phyloP scores from a whole-genome alignment of 2,888 invertebrate species.

The Drosophila subquinaria region DNA sequence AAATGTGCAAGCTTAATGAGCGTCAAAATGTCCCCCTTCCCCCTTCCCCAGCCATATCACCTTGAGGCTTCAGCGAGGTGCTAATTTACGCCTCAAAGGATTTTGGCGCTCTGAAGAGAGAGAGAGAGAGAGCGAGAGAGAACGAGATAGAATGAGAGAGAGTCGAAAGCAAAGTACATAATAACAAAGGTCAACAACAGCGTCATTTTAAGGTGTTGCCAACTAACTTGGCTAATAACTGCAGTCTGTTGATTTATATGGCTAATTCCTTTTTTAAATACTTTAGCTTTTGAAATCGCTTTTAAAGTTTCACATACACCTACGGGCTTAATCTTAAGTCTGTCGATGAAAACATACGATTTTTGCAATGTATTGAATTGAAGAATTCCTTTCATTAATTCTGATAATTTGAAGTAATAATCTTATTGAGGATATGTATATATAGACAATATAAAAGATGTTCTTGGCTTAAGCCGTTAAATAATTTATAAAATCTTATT shows the following conservation, averaged over 20 bases:
- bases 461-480: no score
- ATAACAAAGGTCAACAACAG: constrained; percentile 56
- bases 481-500: no score
- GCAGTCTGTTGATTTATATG: background rate
- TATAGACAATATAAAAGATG: no score
- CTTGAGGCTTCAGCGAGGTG: constrained; percentile 67
- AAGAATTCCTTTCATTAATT: no score
- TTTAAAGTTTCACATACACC: no score
- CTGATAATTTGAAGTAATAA: no score
- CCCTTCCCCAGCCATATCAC: background rate
- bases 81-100: constrained; percentile 80
- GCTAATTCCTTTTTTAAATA: background rate
- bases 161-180: constrained; percentile 12
- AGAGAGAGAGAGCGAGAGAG: background rate
- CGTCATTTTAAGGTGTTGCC: constrained; percentile 11
- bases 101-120: constrained; percentile 52
- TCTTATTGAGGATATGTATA: no score
- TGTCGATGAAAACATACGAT: no score
- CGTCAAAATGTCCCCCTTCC: constrained; percentile 4
- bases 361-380: no score
- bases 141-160: constrained; percentile 2
- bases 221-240: background rate
- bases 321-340: no score
- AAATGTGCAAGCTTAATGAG: constrained; percentile 42
- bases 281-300: no score